Base-by-base conservation (phyloP, 2,888 invertebrate species). In the Podabrus alpinus region DNA sequence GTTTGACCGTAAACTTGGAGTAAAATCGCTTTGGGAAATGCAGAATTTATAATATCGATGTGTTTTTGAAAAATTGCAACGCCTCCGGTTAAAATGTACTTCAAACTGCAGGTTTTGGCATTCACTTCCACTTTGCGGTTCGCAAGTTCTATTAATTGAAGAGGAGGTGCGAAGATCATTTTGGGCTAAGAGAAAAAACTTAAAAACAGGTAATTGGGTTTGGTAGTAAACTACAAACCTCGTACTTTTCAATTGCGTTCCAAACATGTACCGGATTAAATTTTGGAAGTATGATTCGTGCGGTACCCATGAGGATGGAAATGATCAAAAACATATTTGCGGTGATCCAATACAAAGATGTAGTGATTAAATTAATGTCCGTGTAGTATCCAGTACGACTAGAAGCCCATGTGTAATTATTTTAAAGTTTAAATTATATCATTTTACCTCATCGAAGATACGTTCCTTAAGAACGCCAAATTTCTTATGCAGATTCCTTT, bases 271-370 rank as follows among this genome's bases (percentile, higher is more conserved):
- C n/a, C n/a, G 45, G 16, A 15, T 82, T 80, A 68, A 82, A 81
- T 19, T 77, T 75, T 15, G 72, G 73, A 5, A 72, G 61, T 7
- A 82, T 21, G 13, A 85, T 68, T 67, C 81, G 79, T n/a, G 76
- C 71, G 29, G 79, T 77, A 15, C 85, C 85, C 9, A 69, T 59
- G 5, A 81, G 19, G 24, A 83, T 80, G 7, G 77, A 69, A 16
- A 68, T 68, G 9, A 80, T 68, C 2, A 81, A 64, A 3, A 81
- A 19, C 5, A 83, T 11, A 13, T 77, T 29, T 7, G 80, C 81
- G 1, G 85, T 83, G 24, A 85, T 80, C 85, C 85, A 85, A 66
- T 83, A 84, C 13, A 82, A 78, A 0, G 80, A 80, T 4, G 80
- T 80, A 69, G 81, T 83, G 24, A 70, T 69, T 3, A 70, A 16